Conservation (phyloP, 2,113 vertebrate species). For the Brachypteracias leptosomus region DNA sequence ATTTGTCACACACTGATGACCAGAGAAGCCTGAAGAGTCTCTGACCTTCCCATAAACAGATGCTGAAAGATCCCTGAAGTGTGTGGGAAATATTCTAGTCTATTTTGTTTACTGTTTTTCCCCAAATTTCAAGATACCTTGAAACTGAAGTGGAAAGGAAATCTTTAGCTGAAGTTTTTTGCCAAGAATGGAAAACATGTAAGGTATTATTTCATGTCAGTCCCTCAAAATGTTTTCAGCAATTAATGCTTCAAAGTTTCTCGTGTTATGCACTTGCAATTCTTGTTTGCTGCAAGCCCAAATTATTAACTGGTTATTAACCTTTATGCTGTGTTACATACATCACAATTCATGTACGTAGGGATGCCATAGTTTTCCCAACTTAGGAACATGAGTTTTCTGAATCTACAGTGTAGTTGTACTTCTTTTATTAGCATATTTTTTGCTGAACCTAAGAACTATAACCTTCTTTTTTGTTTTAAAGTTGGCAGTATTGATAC, state of each 20-base stretch:
- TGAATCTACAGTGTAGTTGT: neutral
- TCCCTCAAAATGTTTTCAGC: neutral
- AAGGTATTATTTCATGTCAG: neutral
- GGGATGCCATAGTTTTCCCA: neutral
- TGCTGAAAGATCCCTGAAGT: neutral
- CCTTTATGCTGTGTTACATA: neutral
- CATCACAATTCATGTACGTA: accelerated
- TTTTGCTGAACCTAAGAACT: neutral
- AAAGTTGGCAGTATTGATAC: neutral
- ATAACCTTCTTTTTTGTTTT: neutral
- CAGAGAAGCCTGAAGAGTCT: neutral
- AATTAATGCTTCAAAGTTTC: neutral
- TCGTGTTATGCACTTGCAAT: neutral
- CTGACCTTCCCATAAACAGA: neutral
- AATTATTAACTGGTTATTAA: neutral
- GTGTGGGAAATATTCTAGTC: neutral
- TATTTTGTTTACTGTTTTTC: neutral
- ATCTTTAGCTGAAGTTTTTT: neutral
- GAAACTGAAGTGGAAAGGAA: neutral
- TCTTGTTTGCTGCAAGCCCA: neutral
- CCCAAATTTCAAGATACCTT: neutral
- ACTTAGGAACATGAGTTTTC: neutral
- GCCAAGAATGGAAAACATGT: neutral
- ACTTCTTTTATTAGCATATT: neutral
- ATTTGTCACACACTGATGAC: neutral